Evolutionary conservation across 35 echinoderm and acorn worm genomes (phyloP).

Genomic region (Holothuria glaberrima): DNA sequence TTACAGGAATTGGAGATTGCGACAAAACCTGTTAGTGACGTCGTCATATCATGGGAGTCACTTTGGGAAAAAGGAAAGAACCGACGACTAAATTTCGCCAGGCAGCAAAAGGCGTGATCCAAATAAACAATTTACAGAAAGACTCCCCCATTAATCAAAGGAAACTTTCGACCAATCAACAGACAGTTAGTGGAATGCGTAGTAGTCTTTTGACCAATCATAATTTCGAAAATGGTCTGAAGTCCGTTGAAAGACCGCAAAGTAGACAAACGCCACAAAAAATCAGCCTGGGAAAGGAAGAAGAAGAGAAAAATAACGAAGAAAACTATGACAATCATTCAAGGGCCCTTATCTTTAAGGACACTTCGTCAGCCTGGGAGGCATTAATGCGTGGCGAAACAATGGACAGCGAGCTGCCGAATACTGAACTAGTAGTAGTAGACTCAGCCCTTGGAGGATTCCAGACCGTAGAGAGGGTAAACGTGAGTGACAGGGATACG

Average conservation of each 20-base stretch:
- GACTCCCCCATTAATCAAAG: background rate
- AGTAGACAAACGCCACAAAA: background rate
- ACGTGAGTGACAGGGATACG: background rate
- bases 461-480: constrained; percentile 72
- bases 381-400: constrained; percentile 69
- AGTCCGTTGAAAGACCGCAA: background rate
- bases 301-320: background rate
- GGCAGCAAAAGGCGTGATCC: constrained; percentile 45
- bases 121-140: constrained; percentile 41
- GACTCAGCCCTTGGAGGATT: constrained; percentile 73
- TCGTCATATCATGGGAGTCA: constrained; percentile 38
- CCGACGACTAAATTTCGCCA: constrained; percentile 45
- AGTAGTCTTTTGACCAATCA: constrained; percentile 37
- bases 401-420: constrained; percentile 53
- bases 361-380: constrained; percentile 87
- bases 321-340: constrained; percentile 10
- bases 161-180: constrained; percentile 43
- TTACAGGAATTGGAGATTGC: too few relatives aligned
- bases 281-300: background rate
- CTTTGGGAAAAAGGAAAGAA: constrained; percentile 45
- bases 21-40: background rate
- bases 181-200: constrained; percentile 31
- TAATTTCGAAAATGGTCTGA: background rate
- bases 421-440: constrained; percentile 79
- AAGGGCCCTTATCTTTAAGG: constrained; percentile 68